Evolutionary conservation across 2,888 invertebrate species (phyloP).

Genomic region (Ophion slaviceki): DNA sequence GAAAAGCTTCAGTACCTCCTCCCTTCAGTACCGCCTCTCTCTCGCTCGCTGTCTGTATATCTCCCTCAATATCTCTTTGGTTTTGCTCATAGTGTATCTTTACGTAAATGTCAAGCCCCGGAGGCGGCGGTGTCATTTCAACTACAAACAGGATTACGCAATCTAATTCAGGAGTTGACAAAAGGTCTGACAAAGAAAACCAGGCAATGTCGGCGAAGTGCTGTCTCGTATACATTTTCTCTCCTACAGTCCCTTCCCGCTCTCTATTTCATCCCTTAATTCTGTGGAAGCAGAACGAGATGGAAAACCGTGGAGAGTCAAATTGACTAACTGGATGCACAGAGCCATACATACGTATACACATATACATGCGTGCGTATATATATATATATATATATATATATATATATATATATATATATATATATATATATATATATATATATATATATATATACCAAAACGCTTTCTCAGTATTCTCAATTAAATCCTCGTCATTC

Average conservation of each 20-base stretch:
- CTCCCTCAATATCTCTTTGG: slow-evolving; percentile 4
- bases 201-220: slow-evolving; percentile 52
- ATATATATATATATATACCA: slow-evolving; percentile 17
- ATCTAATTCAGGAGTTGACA: slow-evolving; percentile 82
- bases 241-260: slow-evolving; percentile 24
- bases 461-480: slow-evolving; percentile 21
- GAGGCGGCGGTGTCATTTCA: slow-evolving; percentile 79
- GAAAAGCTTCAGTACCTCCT: slow-evolving; percentile 52
- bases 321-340: slow-evolving; percentile 38
- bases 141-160: slow-evolving; percentile 83
- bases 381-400: slow-evolving; percentile 19
- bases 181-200: slow-evolving; percentile 78
- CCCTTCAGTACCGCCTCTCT: not conserved
- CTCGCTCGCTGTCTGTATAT: not conserved
- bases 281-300: slow-evolving; percentile 29
- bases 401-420: slow-evolving; percentile 64
- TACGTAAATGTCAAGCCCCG: slow-evolving; percentile 34
- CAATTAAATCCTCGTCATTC: too few species aligned
- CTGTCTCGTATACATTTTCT: slow-evolving; percentile 48
- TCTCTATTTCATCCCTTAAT: slow-evolving; percentile 24
- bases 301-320: slow-evolving; percentile 36
- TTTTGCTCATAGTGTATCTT: slow-evolving; percentile 20
- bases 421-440: slow-evolving; percentile 64
- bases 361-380: slow-evolving; percentile 55
- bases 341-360: slow-evolving; percentile 52